Conservation (phyloP, 2,797 vertebrate species). For the Chromobotia macracanthus region DNA sequence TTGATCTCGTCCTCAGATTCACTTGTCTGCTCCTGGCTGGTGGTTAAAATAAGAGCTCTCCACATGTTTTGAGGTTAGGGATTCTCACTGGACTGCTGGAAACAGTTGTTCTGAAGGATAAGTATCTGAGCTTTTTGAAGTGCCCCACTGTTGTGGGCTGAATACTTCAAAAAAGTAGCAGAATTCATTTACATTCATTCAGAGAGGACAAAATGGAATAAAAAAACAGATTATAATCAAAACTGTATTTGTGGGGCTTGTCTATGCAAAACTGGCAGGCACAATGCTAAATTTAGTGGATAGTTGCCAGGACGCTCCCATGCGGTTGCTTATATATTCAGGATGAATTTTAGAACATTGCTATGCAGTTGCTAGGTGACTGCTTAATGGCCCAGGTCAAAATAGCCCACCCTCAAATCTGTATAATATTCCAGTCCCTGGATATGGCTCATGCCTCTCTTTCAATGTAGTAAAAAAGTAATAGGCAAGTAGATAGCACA, state of each 20-base stretch:
- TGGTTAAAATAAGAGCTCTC: constrained; percentile 56
- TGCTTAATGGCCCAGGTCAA: neutral
- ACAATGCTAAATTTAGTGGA: neutral
- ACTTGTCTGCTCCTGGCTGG: constrained; percentile 16
- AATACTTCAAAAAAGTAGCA: constrained; percentile 53
- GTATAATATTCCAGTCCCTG: neutral
- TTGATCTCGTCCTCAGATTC: constrained; percentile 29
- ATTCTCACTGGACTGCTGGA: constrained; percentile 65
- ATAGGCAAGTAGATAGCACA: neutral
- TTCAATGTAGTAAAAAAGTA: neutral
- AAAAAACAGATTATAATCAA: neutral
- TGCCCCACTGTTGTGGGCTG: constrained; percentile 48
- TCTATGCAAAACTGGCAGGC: neutral
- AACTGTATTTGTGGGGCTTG: neutral
- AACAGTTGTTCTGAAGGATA: constrained; percentile 69
- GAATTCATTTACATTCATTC: constrained; percentile 15
- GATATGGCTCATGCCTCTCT: neutral
- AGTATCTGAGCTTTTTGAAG: constrained; percentile 45
- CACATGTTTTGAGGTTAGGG: constrained; percentile 64
- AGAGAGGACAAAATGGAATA: neutral
- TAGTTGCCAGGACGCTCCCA: neutral
- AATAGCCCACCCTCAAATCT: neutral
- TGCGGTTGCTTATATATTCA: neutral
- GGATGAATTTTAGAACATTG: neutral
- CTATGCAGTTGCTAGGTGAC: neutral